phyloP scores from a whole-genome alignment of 2,888 invertebrate genomes.

The Ophioninae sp. region DNA sequence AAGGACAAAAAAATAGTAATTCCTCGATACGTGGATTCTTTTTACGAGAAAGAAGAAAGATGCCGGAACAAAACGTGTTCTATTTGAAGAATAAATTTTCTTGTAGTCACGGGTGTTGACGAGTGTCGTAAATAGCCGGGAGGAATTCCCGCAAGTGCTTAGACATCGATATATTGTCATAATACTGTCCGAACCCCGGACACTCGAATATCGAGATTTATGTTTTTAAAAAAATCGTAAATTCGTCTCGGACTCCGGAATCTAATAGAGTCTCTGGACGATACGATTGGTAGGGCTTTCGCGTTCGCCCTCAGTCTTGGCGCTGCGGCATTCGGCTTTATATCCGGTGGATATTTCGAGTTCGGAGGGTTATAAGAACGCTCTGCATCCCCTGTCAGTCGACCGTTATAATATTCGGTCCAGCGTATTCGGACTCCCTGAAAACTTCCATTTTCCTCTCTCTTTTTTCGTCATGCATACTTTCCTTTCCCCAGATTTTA shows the following conservation, averaged over 20 bases:
- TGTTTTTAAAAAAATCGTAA: slow-evolving; percentile 61
- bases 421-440: slow-evolving; percentile 61
- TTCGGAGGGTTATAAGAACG: slow-evolving; percentile 46
- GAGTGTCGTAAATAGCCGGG: slow-evolving; percentile 23
- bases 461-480: slow-evolving; percentile 27
- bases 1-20: slow-evolving; percentile 4
- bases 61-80: background rate
- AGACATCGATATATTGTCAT: slow-evolving; percentile 31
- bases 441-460: slow-evolving; percentile 12
- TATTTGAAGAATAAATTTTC: slow-evolving; percentile 20
- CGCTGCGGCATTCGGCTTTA: slow-evolving; percentile 67
- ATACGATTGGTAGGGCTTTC: slow-evolving; percentile 22
- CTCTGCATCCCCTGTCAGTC: slow-evolving; percentile 71
- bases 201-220: slow-evolving; percentile 45
- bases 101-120: slow-evolving; percentile 29
- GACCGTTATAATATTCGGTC: slow-evolving; percentile 79
- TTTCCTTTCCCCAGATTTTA: slow-evolving; percentile 58
- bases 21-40: background rate
- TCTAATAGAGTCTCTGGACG: slow-evolving; percentile 70
- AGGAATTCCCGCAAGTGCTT: background rate
- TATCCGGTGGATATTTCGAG: slow-evolving; percentile 52
- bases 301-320: slow-evolving; percentile 38
- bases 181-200: slow-evolving; percentile 24
- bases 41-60: slow-evolving; percentile 8
- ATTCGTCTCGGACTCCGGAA: slow-evolving; percentile 69